phyloP scores from a whole-genome alignment of 2,888 invertebrate species.

The Noctua janthina region DNA sequence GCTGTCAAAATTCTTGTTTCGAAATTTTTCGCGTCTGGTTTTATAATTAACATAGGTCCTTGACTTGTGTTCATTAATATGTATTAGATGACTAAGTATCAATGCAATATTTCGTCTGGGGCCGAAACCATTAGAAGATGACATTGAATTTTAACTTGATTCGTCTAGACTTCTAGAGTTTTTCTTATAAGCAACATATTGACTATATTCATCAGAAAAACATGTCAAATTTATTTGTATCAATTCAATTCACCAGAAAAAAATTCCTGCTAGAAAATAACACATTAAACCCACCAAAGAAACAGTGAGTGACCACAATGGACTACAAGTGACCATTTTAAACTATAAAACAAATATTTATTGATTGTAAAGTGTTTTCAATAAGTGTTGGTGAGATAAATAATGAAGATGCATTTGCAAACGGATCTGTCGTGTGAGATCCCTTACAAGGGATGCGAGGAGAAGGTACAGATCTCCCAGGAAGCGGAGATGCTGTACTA shows the following conservation, averaged over 20 bases:
- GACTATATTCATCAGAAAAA: neutral
- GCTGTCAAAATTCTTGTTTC: neutral
- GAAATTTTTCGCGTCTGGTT: constrained; percentile 6
- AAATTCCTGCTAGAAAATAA: constrained; percentile 28
- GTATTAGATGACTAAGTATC: constrained; percentile 25
- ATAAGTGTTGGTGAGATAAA: constrained; percentile 62
- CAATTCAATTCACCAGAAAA: neutral
- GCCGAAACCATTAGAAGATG: neutral
- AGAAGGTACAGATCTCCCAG: constrained; percentile 86
- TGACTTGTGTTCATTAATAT: constrained; percentile 31
- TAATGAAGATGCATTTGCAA: constrained; percentile 86
- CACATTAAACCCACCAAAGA: constrained; percentile 55
- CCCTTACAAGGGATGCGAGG: constrained; percentile 80
- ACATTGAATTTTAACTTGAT: constrained; percentile 9
- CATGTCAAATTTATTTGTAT: neutral
- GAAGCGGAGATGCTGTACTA: constrained; percentile 89
- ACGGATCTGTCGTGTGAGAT: constrained; percentile 85
- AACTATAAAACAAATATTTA: constrained; percentile 20
- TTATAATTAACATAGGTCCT: constrained; percentile 27
- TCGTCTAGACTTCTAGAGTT: neutral
- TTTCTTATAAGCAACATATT: neutral
- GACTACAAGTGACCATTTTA: constrained; percentile 31
- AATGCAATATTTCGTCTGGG: constrained; percentile 13
- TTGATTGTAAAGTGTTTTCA: constrained; percentile 64
- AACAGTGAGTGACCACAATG: constrained; percentile 48